Evolutionary conservation across 2,888 invertebrate genomes (phyloP), one percentile per base, ranked within the genome.

Genomic region (Deroplatys truncata): DNA sequence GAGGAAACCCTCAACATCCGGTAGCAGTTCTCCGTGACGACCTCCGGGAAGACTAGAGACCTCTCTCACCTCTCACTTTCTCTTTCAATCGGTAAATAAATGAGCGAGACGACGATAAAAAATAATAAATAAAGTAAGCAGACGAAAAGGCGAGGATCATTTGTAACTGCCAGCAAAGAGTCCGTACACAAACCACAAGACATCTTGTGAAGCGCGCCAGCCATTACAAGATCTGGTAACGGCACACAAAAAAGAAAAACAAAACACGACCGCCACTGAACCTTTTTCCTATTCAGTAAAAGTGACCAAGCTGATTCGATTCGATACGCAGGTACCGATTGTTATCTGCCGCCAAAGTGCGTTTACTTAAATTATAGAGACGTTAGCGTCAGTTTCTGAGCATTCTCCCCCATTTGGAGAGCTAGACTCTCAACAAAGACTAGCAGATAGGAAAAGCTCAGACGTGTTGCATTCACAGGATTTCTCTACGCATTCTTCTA

Each of bases 101-200:
- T 72, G 56, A 72, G 56, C 56, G 56, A 72, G 56, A 72, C 56
- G 56, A 25, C 56, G 56, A 25, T 20, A 72, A 72, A 72, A 72
- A 72, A 72, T 16, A 72, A 72, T 25, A 72, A 20, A 72, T 72
- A 72, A 72, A 72, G 56, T 25, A 20, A 72, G 56, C 25, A 72
- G 56, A 72, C 20, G 20, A 72, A 72, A 72, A 16, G 56, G 56
- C 56, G 20, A 28, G 83, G 83, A 87, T 87, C 87, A 87, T 87
- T 87, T 82, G 87, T 87, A 82, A 83, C 86, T 86, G 86, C 86
- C 86, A 86, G 29, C 86, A 86, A 29, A 72, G 56, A 72, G 56
- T 25, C 20, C 15, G 25, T 72, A 72, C 56, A 72, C 56, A 72
- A 72, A 72, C 56, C 56, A 72, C 56, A 72, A 72, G 56, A 72